Conservation (phyloP, 2,113 vertebrate genomes). For the Leuciscus idus region DNA sequence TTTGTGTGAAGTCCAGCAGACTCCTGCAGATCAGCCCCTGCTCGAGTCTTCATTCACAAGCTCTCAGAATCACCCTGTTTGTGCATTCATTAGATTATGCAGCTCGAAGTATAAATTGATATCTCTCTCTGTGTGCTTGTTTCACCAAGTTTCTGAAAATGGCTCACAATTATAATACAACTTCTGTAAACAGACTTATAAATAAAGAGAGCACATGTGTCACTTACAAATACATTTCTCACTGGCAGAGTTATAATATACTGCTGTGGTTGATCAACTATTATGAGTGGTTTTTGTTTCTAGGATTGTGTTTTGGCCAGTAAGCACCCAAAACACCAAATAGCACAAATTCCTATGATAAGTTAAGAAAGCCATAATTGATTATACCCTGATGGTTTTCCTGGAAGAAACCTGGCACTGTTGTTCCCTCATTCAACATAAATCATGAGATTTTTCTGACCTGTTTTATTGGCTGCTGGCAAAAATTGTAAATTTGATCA, state of each 20-base stretch:
- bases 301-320: not conserved
- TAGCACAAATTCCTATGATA: not conserved
- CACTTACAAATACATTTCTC: not conserved
- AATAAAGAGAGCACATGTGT: not conserved
- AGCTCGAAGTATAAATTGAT: not conserved
- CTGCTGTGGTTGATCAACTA: not conserved
- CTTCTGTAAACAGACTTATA: not conserved
- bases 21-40: not conserved
- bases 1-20: conserved; percentile 18
- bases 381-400: not conserved
- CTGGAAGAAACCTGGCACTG: not conserved
- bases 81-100: not conserved
- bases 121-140: not conserved
- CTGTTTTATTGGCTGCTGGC: not conserved
- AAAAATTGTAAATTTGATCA: not conserved
- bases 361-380: not conserved
- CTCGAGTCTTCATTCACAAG: not conserved
- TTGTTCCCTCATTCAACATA: not conserved
- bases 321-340: not conserved
- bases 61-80: not conserved
- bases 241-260: not conserved
- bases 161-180: not conserved
- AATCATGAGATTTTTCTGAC: not conserved
- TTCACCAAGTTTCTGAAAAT: not conserved
- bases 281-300: not conserved